Percentiles rank a stretch among this genome's conserved stretches.
These are phyloP conservation scores for Ibycter americanus DNA, from an alignment of 2,797 vertebrate genomes.

Conservation along the genomic window DNA sequence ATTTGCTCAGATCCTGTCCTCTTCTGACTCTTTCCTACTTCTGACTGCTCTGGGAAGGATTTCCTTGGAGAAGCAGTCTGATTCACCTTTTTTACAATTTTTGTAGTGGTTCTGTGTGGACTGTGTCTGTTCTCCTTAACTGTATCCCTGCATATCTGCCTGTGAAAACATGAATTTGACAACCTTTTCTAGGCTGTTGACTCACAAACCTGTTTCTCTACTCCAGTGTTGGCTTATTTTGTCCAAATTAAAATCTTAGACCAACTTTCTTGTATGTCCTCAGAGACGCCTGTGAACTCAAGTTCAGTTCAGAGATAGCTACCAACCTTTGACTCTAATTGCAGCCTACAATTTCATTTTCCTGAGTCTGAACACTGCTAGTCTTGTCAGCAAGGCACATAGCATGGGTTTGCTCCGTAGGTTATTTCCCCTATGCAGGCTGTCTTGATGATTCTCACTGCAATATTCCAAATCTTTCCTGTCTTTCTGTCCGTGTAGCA, in stretches of 20 bases:
- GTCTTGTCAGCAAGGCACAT: not conserved
- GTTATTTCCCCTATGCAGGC: not conserved
- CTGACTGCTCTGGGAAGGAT: not conserved
- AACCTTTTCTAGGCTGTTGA: not conserved
- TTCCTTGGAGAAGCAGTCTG: not conserved
- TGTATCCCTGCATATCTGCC: not conserved
- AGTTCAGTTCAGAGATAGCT: not conserved
- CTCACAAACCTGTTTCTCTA: not conserved
- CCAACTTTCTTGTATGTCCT: fast-evolving
- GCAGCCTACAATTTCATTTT: not conserved
- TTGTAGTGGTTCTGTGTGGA: not conserved
- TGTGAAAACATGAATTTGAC: not conserved
- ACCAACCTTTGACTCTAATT: not conserved
- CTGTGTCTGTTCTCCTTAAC: not conserved
- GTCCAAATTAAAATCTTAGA: not conserved
- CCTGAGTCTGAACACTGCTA: not conserved
- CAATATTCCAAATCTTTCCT: not conserved
- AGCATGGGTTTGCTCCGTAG: not conserved
- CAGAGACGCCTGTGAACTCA: not conserved
- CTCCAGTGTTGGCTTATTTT: not conserved
- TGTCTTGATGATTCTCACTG: not conserved
- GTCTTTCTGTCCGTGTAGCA: not conserved
- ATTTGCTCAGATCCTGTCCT: not conserved
- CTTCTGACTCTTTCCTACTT: not conserved
- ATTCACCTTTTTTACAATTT: not conserved